These are phyloP conservation scores for Chauna torquata DNA, from an alignment of 2,113 vertebrate species.

Conservation along the genomic window DNA sequence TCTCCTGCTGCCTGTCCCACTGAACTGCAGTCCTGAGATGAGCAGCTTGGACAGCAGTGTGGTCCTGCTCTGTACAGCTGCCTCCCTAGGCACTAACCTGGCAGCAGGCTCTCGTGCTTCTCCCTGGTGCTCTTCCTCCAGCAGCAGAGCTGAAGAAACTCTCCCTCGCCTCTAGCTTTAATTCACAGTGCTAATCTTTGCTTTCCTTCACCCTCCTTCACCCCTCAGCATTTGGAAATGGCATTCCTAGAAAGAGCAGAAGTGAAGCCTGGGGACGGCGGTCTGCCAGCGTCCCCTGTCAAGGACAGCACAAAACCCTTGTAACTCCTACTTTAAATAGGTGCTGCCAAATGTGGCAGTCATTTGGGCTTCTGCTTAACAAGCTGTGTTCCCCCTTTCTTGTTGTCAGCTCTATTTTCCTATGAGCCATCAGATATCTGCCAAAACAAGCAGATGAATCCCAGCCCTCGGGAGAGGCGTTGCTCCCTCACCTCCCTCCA, in stretches of 20 bases:
- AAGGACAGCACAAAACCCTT: slow-evolving; percentile 36
- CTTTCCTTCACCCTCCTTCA: not conserved
- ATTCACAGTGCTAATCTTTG: not conserved
- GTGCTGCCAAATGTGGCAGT: slow-evolving; percentile 48
- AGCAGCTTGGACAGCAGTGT: too few species aligned
- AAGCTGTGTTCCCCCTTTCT: slow-evolving; percentile 45
- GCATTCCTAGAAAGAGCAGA: not conserved
- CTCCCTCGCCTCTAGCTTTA: not conserved
- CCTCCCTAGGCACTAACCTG: too few species aligned
- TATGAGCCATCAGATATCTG: slow-evolving; percentile 58
- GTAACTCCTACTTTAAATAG: slow-evolving; percentile 55
- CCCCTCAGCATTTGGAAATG: not conserved
- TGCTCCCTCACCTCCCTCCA: not conserved
- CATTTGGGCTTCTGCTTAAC: slow-evolving; percentile 55
- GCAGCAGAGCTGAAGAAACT: not conserved
- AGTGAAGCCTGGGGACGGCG: not conserved
- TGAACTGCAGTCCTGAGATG: too few species aligned
- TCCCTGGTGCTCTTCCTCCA: not conserved
- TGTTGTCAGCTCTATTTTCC: slow-evolving; percentile 50
- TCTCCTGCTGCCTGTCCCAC: not conserved
- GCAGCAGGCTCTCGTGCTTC: not conserved
- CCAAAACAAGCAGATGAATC: slow-evolving; percentile 52
- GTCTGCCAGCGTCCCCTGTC: not conserved
- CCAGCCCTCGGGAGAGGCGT: not conserved
- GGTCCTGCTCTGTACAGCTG: too few species aligned